Conservation (phyloP, 2,888 invertebrate genomes). For the Brenthis ino region DNA sequence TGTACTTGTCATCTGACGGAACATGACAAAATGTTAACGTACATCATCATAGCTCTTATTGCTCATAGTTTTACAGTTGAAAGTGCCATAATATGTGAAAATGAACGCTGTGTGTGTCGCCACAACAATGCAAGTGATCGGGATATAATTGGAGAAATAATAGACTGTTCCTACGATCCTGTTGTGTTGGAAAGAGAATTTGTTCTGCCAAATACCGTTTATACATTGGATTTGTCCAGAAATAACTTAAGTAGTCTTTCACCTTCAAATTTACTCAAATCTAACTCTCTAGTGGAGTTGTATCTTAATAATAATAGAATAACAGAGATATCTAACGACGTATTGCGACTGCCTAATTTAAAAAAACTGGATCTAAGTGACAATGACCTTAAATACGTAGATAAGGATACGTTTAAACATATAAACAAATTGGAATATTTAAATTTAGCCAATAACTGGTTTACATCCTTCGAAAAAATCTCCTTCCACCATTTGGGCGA, state of each 20-base stretch:
- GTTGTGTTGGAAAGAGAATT: slow-evolving; percentile 43
- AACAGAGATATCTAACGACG: slow-evolving; percentile 50
- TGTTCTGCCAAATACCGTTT: slow-evolving; percentile 53
- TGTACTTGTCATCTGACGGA: slow-evolving; percentile 36
- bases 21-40: slow-evolving; percentile 48
- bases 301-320: slow-evolving; percentile 61
- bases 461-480: slow-evolving; percentile 62
- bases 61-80: slow-evolving; percentile 42
- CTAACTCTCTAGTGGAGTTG: slow-evolving; percentile 55
- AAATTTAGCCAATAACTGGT: slow-evolving; percentile 70
- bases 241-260: slow-evolving; percentile 56
- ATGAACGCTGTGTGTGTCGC: slow-evolving; percentile 56
- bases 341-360: slow-evolving; percentile 60
- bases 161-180: slow-evolving; percentile 61
- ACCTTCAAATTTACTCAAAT: slow-evolving; percentile 51
- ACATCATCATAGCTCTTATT: slow-evolving; percentile 45
- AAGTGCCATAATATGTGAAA: slow-evolving; percentile 57
- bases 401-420: slow-evolving; percentile 61
- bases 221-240: slow-evolving; percentile 63
- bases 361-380: slow-evolving; percentile 67
- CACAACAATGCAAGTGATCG: slow-evolving; percentile 53
- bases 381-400: slow-evolving; percentile 63
- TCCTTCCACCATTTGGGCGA: slow-evolving; percentile 64
- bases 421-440: slow-evolving; percentile 67
- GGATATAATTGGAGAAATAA: slow-evolving; percentile 51